Evolutionary conservation across 2,888 invertebrate species (phyloP).

Genomic region (Myathropa florea): DNA sequence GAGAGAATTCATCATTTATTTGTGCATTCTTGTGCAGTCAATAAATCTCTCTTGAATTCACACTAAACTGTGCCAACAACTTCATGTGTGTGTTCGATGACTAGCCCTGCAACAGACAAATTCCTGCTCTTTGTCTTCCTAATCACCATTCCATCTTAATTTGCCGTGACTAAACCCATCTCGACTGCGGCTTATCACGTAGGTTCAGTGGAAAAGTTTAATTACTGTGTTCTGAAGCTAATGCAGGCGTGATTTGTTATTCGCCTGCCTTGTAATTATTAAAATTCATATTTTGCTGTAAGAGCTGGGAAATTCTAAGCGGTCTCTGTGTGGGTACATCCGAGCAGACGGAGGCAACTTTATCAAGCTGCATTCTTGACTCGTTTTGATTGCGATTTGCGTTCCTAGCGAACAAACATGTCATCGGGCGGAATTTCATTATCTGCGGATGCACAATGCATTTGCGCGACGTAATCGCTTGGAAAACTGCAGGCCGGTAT

Average conservation of each 20-base stretch:
- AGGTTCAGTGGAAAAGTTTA: neutral
- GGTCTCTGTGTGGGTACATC: neutral
- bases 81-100: neutral
- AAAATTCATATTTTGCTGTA: neutral
- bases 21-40: neutral
- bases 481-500: constrained; percentile 8
- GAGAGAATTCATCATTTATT: neutral
- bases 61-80: neutral
- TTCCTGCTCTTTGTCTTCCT: neutral
- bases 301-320: neutral
- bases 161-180: neutral
- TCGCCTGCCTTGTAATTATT: neutral
- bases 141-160: neutral
- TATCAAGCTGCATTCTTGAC: constrained; percentile 13
- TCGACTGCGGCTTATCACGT: neutral
- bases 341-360: neutral
- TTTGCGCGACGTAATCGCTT: neutral
- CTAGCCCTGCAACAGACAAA: no score
- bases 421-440: constrained; percentile 32
- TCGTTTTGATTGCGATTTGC: constrained; percentile 34
- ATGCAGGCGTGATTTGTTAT: constrained; percentile 8
- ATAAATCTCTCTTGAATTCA: neutral
- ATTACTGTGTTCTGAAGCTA: neutral
- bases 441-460: constrained; percentile 3
- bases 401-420: constrained; percentile 45